Base-by-base conservation (phyloP, 2,113 vertebrate genomes). In the Carassius auratus region DNA sequence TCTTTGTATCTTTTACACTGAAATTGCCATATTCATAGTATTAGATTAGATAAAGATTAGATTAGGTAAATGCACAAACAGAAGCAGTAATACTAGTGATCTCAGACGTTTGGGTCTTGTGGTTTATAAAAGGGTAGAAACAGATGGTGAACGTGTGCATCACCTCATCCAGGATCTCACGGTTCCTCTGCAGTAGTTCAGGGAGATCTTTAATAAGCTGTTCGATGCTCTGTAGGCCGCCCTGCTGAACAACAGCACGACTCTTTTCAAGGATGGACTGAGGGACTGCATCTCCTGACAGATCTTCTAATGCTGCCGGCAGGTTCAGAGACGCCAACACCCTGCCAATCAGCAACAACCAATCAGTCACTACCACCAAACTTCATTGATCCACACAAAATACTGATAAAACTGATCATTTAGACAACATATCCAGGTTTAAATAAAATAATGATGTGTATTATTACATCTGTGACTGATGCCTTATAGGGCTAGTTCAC, bases 271-370 rank as follows among this genome's bases (percentile, higher is more conserved):
- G 89, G 90, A 99, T 99, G 85, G 98, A 99, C 90, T 97, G 97
- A 90, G 98, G 98, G 88, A 99, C 94, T 0, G 96, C 96, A 89
- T 99, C 97, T 74, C 98, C 98, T 81, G 98, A 98, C 30, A 99
- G 92, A 62, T 99, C 98, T 93, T 99, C 98, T 1, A 99, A 94
- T 52, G 98, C 98, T 84, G 98, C 98, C 66, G 98, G 98, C 86
- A 99, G 96, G 91, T 99, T 99, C 66, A 99, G 94, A 52, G 98
- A 99, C 3, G 98, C 98, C 93, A 99, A 92, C 36, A 99, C 97
- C 83, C 98, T 89, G 36, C 8, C 14, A 33, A 55, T 8, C 15
- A 87, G 38, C 2, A 74, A 69, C 3, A 75, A 79, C 15, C 38
- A 76, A 15, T 36, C 33, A 89, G 93, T 85, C 89, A 99, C 96